A percentile compares a stretch with the other conserved stretches of the same genome.
Evolutionary conservation across 1,140 invertebrate species (phyloP).

Genomic region (Orius laevigatus): DNA sequence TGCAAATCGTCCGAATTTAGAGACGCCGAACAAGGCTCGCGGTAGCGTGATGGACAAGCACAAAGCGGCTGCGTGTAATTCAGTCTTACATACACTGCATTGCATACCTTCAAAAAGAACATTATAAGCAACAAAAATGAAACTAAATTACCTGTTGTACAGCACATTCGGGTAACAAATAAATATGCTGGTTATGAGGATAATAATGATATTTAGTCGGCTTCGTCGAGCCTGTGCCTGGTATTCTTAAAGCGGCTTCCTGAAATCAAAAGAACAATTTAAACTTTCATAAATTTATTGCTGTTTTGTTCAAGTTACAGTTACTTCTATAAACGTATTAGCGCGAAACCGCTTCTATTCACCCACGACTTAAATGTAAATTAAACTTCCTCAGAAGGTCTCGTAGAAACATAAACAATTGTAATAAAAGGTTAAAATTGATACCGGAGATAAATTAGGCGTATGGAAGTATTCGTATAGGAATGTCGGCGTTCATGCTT

Average conservation of each 20-base stretch:
- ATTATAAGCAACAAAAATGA: not conserved
- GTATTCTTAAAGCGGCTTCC: constrained; percentile 25
- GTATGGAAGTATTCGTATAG: too few species aligned
- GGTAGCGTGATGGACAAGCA: constrained; percentile 68
- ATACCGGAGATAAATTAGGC: too few species aligned
- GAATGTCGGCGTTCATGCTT: too few species aligned
- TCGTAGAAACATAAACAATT: too few species aligned
- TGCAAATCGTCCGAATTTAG: constrained; percentile 77
- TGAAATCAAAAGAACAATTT: constrained; percentile 13
- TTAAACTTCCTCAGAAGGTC: too few species aligned
- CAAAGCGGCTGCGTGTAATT: constrained; percentile 86
- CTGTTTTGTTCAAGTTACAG: too few species aligned
- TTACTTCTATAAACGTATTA: too few species aligned
- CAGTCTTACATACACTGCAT: constrained; percentile 76
- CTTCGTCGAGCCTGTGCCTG: constrained; percentile 55
- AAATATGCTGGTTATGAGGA: constrained; percentile 84
- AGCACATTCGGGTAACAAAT: constrained; percentile 77
- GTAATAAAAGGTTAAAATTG: too few species aligned
- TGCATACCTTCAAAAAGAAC: constrained; percentile 52
- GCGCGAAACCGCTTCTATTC: too few species aligned
- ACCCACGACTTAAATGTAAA: too few species aligned
- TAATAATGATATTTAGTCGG: constrained; percentile 86
- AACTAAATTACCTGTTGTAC: constrained; percentile 62
- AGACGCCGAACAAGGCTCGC: constrained; percentile 77
- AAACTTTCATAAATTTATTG: too few species aligned